Percentiles rank a stretch among this genome's conserved stretches.
Evolutionary conservation across 64 coral and sea anemone species (phyloP).

Genomic region (Platygyra sinensis): DNA sequence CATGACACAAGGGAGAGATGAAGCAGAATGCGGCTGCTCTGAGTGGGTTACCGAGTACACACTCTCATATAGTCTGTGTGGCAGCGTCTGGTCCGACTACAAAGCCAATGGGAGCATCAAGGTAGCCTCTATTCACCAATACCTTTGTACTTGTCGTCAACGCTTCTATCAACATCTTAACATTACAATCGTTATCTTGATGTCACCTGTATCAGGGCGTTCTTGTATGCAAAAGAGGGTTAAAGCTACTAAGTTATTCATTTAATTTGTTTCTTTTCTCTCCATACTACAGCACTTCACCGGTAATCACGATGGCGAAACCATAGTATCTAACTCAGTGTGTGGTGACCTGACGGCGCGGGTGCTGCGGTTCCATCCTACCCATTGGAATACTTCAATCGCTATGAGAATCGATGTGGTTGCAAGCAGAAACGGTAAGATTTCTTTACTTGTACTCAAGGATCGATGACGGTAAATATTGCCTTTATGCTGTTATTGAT

Average conservation of each 20-base stretch:
- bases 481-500: too few species aligned
- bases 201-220: neutral
- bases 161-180: neutral
- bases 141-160: neutral
- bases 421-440: constrained; percentile 15
- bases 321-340: constrained; percentile 31
- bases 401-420: constrained; percentile 43
- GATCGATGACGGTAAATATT: too few species aligned
- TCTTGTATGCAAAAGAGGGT: neutral
- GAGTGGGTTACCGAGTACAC: neutral
- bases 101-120: neutral
- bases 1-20: constrained; percentile 17
- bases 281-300: neutral
- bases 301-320: constrained; percentile 34
- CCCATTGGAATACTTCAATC: constrained; percentile 15
- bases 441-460: neutral
- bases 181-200: neutral
- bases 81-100: constrained; percentile 11
- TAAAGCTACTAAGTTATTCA: neutral
- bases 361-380: constrained; percentile 14
- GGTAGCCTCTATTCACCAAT: neutral
- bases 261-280: neutral
- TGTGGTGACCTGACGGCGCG: constrained; percentile 28
- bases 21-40: neutral
- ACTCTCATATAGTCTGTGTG: constrained; percentile 23